Evolutionary conservation across 2,888 invertebrate genomes (phyloP).

Genomic region (Ennomos erosarius): DNA sequence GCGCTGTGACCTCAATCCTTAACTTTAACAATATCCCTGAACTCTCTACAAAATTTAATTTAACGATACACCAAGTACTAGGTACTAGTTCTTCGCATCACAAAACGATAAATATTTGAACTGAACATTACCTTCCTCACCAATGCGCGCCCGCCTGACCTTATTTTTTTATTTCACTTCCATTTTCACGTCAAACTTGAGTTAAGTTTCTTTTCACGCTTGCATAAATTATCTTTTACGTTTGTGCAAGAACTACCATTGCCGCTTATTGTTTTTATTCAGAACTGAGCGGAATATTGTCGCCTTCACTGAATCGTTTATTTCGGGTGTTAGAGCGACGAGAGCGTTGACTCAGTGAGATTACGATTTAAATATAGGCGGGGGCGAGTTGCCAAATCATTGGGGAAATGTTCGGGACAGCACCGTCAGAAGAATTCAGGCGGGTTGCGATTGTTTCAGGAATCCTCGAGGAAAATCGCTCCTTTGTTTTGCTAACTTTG

Average conservation of each 20-base stretch:
- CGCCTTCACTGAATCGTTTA: slow-evolving; percentile 72
- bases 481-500: slow-evolving; percentile 33
- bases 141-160: slow-evolving; percentile 4
- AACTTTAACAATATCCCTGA: slow-evolving; percentile 4
- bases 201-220: slow-evolving; percentile 1
- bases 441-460: slow-evolving; percentile 63
- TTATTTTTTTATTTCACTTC: slow-evolving; percentile 10
- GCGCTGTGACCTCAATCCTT: slow-evolving; percentile 9
- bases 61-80: background rate
- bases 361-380: slow-evolving; percentile 84
- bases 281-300: slow-evolving; percentile 67
- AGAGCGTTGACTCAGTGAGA: slow-evolving; percentile 83
- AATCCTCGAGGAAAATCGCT: slow-evolving; percentile 34
- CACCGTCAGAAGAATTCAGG: slow-evolving; percentile 55
- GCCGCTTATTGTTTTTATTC: slow-evolving; percentile 58
- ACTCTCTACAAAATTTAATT: background rate
- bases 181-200: slow-evolving; percentile 1
- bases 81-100: too few relatives aligned
- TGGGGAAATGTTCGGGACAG: slow-evolving; percentile 69
- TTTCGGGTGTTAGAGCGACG: slow-evolving; percentile 73
- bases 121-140: slow-evolving; percentile 22
- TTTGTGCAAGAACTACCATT: slow-evolving; percentile 16
- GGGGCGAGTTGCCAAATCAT: slow-evolving; percentile 82
- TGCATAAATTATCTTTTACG: slow-evolving; percentile 5
- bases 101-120: background rate